Base-by-base conservation (phyloP, 2,113 vertebrate genomes). In the Etheostoma spectabile region DNA sequence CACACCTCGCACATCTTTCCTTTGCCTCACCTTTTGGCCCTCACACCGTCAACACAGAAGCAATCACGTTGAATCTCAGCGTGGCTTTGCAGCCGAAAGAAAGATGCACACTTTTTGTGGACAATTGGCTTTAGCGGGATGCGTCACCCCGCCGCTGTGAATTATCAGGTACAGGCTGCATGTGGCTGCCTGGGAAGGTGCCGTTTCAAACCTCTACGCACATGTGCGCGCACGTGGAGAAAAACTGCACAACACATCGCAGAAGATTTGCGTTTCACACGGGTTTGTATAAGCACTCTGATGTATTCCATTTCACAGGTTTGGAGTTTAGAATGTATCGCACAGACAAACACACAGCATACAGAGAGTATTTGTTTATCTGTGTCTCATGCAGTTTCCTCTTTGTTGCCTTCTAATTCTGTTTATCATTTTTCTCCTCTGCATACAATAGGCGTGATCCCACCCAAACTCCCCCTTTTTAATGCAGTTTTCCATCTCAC, bases 191-290 rank as follows among this genome's bases (percentile, higher is more conserved):
- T 12, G 21, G 64, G 51, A 82, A 73, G 49, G 72, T 77, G 71
- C 48, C 52, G n/a, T 46, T 59, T 77, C 49, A 62, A 24, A 52
- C 52, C 16, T 18, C 21, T 66, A 52, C 21, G 35, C 66, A 30
- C 69, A 35, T 49, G 15, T 57, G 49, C 48, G 35, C 69, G 49
- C 35, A 49, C 18, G 24, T 8, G 21, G 12, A 11, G 76, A 45
- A 66, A 70, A 74, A 69, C 57, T 49, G 66, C 68, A 57, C 51
- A 77, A 46, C 72, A 65, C 81, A 79, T 80, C 80, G 69, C 69
- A 87, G 83, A 66, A 87, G 89, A 84, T 86, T 79, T 80, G 68
- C 82, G 65, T 60, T 72, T 90, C 90, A 75, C 86, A 74, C 75
- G 56, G 80, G 90, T 89, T 92, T 87, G 74, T 84, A 80, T 79